Evolutionary conservation across 2,797 vertebrate species (phyloP).

Genomic region (Gephyroberyx darwinii): DNA sequence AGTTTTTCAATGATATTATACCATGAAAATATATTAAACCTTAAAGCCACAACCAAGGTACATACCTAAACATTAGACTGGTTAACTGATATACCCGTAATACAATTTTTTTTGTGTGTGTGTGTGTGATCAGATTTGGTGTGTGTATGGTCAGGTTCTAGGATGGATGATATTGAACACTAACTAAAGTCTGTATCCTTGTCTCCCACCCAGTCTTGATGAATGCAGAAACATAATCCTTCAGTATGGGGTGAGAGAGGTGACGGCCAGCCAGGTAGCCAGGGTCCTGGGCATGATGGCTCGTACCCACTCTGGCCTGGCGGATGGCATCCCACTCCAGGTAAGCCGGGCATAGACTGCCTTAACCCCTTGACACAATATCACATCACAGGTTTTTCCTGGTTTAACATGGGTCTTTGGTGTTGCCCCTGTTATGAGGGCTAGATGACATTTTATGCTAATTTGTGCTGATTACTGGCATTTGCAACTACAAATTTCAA

Average conservation of each 20-base stretch:
- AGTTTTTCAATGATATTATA: background rate
- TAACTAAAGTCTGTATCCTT: constrained; percentile 1
- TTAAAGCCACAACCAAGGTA: no score
- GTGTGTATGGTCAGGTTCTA: background rate
- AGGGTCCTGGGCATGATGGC: constrained; percentile 99
- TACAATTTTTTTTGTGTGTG: no score
- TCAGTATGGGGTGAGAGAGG: constrained; percentile 97
- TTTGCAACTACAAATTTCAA: no score
- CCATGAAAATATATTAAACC: no score
- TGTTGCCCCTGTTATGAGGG: no score
- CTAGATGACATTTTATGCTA: no score
- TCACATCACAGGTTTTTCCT: no score
- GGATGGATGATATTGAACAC: background rate
- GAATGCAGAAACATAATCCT: constrained; percentile 99
- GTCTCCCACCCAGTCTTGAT: constrained; percentile 84
- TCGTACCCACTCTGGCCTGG: constrained; percentile 94
- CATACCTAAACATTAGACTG: no score
- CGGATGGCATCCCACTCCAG: constrained; percentile 95
- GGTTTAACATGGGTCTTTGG: no score
- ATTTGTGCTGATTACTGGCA: no score
- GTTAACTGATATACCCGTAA: no score
- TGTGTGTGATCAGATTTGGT: background rate
- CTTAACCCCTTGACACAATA: background rate
- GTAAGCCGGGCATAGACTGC: constrained; percentile 72
- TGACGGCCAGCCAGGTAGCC: constrained; percentile 97